Base-by-base conservation (phyloP, 2,113 vertebrate genomes). In the Cynocephalus volans region DNA sequence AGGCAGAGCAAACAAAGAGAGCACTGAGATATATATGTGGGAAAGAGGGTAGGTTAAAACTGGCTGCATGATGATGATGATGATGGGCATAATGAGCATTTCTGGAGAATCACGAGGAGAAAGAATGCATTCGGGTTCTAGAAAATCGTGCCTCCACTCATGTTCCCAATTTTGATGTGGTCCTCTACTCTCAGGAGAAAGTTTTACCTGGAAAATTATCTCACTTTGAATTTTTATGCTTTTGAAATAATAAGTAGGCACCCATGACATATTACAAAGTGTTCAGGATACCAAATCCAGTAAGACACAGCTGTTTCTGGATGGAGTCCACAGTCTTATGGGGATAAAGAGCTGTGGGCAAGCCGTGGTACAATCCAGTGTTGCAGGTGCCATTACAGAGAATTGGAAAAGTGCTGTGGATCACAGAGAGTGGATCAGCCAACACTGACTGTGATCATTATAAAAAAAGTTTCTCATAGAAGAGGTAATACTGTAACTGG, bases 211-310 rank as follows among this genome's bases (percentile, higher is more conserved):
- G 48, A 92, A 0, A 58, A n/a, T 72, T 70, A 31, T 69, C n/a
- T 96, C 14, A 72, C 31, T 88, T 88, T 86, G 48, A 83, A 31
- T 80, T 81, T 94, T 85, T 14, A 77, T 83, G 94, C 26, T 86
- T 92, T 88, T 80, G 41, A 33, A 88, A 81, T 64, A 24, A 70
- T 92, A 80, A 67, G 5, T 54, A 10, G 19, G 9, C 0, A 31
- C 31, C 58, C 24, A 26, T 1, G 10, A 41, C 14, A 69, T n/a
- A 87, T 41, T 41, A 41, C 41, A 41, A 41, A 41, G 41, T 41
- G 41, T 41, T 41, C 41, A 41, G 41, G 41, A 41, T 41, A 41
- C 41, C 41, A 41, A 41, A 41, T 41, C 41, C 41, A 41, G 41
- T 41, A 41, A 41, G 41, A 41, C 41, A 41, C 41, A 41, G 41